phyloP scores from a whole-genome alignment of 2,888 invertebrate species.

The Stratiomys singularior region DNA sequence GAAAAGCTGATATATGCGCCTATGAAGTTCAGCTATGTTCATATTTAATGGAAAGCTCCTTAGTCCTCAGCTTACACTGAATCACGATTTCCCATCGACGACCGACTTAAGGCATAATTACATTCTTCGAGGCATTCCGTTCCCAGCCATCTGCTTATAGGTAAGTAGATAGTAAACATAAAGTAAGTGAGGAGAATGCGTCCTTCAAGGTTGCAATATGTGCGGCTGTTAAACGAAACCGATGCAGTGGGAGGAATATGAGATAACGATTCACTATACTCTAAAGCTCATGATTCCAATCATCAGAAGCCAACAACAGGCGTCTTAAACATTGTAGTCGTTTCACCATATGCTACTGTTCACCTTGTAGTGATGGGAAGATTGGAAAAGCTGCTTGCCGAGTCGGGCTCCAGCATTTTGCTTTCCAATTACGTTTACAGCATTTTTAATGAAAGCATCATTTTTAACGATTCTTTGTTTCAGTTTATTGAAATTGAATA shows the following conservation, averaged over 20 bases:
- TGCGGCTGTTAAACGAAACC: background rate
- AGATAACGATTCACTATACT: background rate
- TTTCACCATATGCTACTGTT: background rate
- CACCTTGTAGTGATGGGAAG: background rate
- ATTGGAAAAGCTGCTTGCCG: background rate
- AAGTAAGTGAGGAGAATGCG: background rate
- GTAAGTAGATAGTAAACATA: background rate
- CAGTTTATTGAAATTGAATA: too few species aligned
- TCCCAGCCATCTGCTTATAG: background rate
- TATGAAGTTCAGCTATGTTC: slow-evolving; percentile 30
- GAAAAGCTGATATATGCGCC: slow-evolving; percentile 33
- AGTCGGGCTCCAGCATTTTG: too few species aligned
- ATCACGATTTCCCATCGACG: slow-evolving; percentile 37
- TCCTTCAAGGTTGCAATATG: background rate
- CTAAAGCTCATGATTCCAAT: background rate
- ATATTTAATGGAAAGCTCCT: slow-evolving; percentile 37
- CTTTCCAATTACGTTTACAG: too few species aligned
- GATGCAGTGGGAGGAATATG: too few species aligned
- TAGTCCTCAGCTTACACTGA: slow-evolving; percentile 38
- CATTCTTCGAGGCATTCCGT: background rate
- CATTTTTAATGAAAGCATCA: too few species aligned
- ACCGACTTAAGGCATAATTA: slow-evolving; percentile 34
- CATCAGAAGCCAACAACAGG: too few species aligned
- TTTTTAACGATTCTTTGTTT: too few species aligned
- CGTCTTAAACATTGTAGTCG: background rate